Conservation (phyloP, 2,888 invertebrate genomes). For the Formica aserva region DNA sequence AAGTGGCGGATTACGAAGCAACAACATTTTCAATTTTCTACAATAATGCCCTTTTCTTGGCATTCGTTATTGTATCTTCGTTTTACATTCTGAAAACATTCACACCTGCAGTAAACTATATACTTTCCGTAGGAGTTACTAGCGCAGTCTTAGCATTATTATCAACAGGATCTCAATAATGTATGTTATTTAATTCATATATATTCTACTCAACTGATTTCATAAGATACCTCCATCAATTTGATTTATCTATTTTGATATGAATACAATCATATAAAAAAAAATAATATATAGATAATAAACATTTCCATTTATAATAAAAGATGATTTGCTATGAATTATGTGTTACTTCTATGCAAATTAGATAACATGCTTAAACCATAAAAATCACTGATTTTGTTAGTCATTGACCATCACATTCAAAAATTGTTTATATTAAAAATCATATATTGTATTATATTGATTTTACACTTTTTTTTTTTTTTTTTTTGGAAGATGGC, state of each 20-base stretch:
- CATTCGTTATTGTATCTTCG: slow-evolving; percentile 96
- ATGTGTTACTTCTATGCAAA: neutral
- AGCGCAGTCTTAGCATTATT: slow-evolving; percentile 97
- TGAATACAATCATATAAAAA: slow-evolving; percentile 66
- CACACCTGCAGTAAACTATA: slow-evolving; percentile 97
- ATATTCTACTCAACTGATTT: slow-evolving; percentile 61
- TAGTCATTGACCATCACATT: neutral
- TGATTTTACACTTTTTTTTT: neutral
- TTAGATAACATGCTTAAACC: neutral
- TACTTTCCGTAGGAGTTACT: slow-evolving; percentile 95
- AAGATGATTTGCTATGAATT: slow-evolving; percentile 8
- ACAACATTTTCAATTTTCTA: slow-evolving; percentile 99
- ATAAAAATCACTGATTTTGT: neutral
- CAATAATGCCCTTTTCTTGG: slow-evolving; percentile 98
- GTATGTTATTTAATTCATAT: slow-evolving; percentile 37
- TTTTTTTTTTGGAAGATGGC: neutral
- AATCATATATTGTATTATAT: neutral
- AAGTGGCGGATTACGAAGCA: slow-evolving; percentile 99
- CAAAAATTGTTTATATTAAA: neutral
- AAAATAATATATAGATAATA: slow-evolving; percentile 17
- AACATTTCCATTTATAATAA: slow-evolving; percentile 76
- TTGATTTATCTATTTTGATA: slow-evolving; percentile 76
- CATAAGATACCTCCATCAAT: slow-evolving; percentile 65
- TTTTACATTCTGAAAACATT: slow-evolving; percentile 97
- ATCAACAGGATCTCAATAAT: slow-evolving; percentile 95